Base-by-base conservation (phyloP, 2,888 invertebrate species). In the Nematopogon swammerdamellus region DNA sequence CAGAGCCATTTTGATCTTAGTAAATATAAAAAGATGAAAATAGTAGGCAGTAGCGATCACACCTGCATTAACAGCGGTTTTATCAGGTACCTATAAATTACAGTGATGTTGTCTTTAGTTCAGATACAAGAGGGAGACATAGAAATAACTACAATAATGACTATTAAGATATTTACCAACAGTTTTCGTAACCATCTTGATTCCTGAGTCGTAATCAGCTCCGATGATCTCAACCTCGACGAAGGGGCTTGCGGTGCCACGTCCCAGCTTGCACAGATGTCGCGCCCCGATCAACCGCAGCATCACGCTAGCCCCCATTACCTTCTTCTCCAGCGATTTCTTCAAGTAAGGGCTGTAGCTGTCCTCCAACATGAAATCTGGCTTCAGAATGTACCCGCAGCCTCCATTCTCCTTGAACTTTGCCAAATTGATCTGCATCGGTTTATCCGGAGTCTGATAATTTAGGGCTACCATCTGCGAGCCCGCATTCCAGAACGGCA, bases 391-490 rank as follows among this genome's bases (percentile, higher is more conserved):
- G 66, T 91, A 99, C 0, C 99, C 99, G 67, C 95, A 96, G 29
- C 85, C 83, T 0, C 95, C 97, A 63, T 99, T 99, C 63, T 92
- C 89, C 20, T 89, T 80, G 65, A 99, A 99, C 65, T 91, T 91
- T 0, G 93, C 95, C 64, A 91, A 89, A 71, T 99, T 98, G 10
- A 97, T 65, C 70, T 99, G 97, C 97, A 99, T 98, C 11, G 94
- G 83, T 63, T 92, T 92, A 67, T 98, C 98, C 53, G 87, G 84
- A 0, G 98, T 98, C 72, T 99, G 99, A 70, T 95, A 99, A 72
- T 99, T 99, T 3, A 99, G 76, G 0, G 98, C 97, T 0, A 95
- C 92, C 95, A 99, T 94, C 72, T 99, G 99, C 46, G 92, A 93
- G 1, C 97, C 98, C 11, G 87, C 85, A 68, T 95, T 96, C 98